Conservation (phyloP, 2,113 vertebrate species). For the Microcebus griseorufus region DNA sequence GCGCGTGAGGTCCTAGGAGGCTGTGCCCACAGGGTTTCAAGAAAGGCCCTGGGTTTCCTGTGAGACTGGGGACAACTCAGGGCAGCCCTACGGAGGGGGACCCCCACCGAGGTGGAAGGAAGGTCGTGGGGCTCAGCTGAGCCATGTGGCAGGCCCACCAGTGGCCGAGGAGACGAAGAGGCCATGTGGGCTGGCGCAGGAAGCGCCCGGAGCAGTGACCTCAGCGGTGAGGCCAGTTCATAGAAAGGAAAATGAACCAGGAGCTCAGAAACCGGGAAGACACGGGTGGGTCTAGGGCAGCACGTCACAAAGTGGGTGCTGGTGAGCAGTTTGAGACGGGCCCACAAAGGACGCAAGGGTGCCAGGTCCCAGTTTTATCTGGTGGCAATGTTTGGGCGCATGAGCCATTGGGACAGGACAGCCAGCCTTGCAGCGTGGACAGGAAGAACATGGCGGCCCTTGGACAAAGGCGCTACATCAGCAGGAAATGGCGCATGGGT, state of each 20-base stretch:
- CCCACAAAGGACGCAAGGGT: accelerated
- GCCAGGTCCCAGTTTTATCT: no score
- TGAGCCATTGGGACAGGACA: no score
- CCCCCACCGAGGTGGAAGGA: accelerated
- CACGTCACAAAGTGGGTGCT: accelerated
- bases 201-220: accelerated
- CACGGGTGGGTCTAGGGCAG: accelerated
- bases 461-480: accelerated
- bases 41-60: not conserved
- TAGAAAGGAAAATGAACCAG: not conserved
- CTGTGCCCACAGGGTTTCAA: accelerated
- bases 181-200: not conserved
- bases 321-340: no score
- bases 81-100: accelerated
- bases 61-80: not conserved
- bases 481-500: accelerated
- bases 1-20: not conserved
- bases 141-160: not conserved
- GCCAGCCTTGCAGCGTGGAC: not conserved
- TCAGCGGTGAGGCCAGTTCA: not conserved
- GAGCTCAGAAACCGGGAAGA: not conserved
- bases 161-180: not conserved
- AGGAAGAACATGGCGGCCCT: not conserved
- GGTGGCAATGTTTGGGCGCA: not conserved
- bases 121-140: not conserved